Evolutionary conservation across 2,113 vertebrate species (phyloP).

Genomic region (Caretta caretta): DNA sequence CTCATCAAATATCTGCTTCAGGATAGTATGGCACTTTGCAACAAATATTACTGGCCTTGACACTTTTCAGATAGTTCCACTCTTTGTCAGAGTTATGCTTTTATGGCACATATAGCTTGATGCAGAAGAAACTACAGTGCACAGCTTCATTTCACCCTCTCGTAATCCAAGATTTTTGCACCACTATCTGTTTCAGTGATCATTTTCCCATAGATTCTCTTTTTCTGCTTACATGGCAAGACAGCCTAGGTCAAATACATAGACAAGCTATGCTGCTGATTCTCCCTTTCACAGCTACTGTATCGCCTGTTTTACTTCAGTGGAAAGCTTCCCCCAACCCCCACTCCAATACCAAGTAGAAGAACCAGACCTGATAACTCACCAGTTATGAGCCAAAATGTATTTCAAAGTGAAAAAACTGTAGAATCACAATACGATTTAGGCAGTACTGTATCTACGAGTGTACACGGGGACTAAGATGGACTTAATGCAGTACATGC

Average conservation of each 20-base stretch:
- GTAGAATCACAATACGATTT: neutral
- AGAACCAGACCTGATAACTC: conserved; percentile 8
- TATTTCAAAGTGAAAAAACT: neutral
- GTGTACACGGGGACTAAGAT: neutral
- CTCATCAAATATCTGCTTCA: neutral
- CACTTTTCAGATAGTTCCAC: neutral
- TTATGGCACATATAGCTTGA: neutral
- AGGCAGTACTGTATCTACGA: neutral
- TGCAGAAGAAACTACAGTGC: conserved; percentile 9
- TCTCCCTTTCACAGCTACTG: conserved; percentile 52
- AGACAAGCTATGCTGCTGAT: conserved; percentile 59
- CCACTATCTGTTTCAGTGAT: conserved; percentile 53
- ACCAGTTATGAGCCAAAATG: conserved; percentile 16
- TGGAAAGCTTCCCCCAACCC: neutral
- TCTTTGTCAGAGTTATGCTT: neutral
- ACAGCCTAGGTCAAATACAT: conserved; percentile 57
- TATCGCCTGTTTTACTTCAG: conserved; percentile 56
- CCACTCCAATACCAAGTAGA: neutral
- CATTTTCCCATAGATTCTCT: conserved; percentile 61
- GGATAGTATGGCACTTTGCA: neutral
- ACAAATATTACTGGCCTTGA: neutral
- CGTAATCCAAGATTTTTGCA: conserved; percentile 45
- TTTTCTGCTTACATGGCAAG: conserved; percentile 69
- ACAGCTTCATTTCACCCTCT: conserved; percentile 69
- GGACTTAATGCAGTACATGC: neutral